phyloP scores from a whole-genome alignment of 2,113 vertebrate species.

The Monopterus albus region DNA sequence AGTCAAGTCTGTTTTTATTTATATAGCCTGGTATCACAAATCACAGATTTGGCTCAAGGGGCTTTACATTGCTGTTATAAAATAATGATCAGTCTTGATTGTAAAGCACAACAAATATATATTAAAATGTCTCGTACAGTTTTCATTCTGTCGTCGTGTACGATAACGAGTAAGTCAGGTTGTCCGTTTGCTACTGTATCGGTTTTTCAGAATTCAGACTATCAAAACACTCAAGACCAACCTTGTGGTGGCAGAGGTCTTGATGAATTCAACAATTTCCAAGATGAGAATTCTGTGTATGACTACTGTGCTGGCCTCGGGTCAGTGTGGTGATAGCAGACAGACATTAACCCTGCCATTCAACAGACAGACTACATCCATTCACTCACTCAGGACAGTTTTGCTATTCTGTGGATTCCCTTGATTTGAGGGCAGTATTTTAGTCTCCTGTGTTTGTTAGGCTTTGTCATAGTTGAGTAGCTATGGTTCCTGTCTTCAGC shows the following conservation, averaged over 20 bases:
- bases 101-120: background rate
- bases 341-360: constrained; percentile 30
- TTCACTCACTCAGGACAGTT: constrained; percentile 14
- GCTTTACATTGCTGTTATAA: background rate
- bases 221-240: constrained; percentile 9
- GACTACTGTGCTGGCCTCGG: constrained; percentile 26
- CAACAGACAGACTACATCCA: constrained; percentile 40
- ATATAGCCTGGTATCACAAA: too few species aligned
- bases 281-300: constrained; percentile 29
- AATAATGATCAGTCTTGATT: background rate
- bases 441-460: background rate
- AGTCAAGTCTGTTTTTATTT: too few species aligned
- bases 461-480: too few species aligned
- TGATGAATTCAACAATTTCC: constrained; percentile 27
- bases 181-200: background rate
- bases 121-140: background rate
- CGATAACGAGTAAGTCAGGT: background rate
- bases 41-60: too few species aligned
- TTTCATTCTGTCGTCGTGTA: background rate
- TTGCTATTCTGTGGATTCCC: constrained; percentile 16
- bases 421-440: constrained; percentile 2
- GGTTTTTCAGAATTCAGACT: constrained; percentile 11
- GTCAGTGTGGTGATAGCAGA: constrained; percentile 37
- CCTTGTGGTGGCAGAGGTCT: constrained; percentile 15
- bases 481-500: too few species aligned